Percentiles rank a stretch among this genome's conserved stretches.
Conservation (phyloP, 2,888 invertebrate genomes). For the Prosopocoilus inquinatus region DNA sequence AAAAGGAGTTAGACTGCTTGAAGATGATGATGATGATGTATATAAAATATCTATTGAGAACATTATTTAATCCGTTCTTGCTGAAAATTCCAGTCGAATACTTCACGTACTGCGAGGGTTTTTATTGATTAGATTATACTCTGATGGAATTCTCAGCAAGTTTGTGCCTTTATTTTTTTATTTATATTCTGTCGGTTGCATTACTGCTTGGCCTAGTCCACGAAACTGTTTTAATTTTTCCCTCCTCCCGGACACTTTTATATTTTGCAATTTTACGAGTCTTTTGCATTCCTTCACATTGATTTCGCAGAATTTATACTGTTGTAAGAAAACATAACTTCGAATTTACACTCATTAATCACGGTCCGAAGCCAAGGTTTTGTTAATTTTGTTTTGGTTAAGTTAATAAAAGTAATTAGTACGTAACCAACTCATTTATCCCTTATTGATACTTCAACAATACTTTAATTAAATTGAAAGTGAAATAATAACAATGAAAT, state of each 20-base stretch:
- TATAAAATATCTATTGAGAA: slow-evolving; percentile 22
- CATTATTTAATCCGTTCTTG: slow-evolving; percentile 16
- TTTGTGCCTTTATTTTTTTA: slow-evolving; percentile 31
- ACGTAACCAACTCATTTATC: slow-evolving; percentile 16
- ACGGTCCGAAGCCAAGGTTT: slow-evolving; percentile 25
- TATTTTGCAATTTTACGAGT: slow-evolving; percentile 8
- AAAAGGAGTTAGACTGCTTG: slow-evolving; percentile 37
- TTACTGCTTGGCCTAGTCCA: slow-evolving; percentile 29
- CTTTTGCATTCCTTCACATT: slow-evolving; percentile 3
- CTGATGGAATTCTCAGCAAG: slow-evolving; percentile 30
- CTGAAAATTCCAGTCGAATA: slow-evolving; percentile 29
- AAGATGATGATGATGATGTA: slow-evolving; percentile 25
- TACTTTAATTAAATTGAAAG: too few species aligned
- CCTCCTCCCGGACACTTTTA: neutral
- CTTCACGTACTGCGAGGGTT: neutral
- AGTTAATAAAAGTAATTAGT: slow-evolving; percentile 31
- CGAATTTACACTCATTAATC: too few species aligned
- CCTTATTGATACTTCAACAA: neutral
- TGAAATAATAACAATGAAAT: slow-evolving; percentile 18
- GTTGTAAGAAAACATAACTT: too few species aligned
- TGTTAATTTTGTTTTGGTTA: slow-evolving; percentile 32
- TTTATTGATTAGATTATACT: too few species aligned
- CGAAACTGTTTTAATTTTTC: slow-evolving; percentile 10
- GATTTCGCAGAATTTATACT: neutral
- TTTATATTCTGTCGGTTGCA: slow-evolving; percentile 26